phyloP scores from a whole-genome alignment of 2,113 vertebrate species.

The Callaeas wilsoni region DNA sequence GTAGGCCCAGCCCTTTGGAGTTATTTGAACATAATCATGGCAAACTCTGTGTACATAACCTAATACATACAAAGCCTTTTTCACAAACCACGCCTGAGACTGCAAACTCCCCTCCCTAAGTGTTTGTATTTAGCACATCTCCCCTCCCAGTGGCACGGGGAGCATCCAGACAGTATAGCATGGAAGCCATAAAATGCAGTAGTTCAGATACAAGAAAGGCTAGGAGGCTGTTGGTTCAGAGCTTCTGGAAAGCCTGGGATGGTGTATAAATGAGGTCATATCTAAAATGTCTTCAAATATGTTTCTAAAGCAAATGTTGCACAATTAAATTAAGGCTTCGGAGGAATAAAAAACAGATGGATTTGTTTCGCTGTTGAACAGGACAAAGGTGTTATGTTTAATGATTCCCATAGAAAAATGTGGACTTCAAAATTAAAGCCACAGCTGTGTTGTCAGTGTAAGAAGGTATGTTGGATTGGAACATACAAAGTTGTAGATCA shows the following conservation, averaged over 20 bases:
- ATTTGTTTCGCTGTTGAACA: background rate
- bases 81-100: background rate
- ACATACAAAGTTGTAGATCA: background rate
- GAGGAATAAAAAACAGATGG: background rate
- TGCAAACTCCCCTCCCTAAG: background rate
- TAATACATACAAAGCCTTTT: background rate
- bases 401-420: background rate
- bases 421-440: background rate
- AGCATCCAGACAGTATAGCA: background rate
- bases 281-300: constrained; percentile 19
- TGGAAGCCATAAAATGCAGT: background rate
- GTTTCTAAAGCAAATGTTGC: constrained; percentile 13
- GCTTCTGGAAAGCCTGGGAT: constrained; percentile 37
- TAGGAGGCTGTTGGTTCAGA: background rate
- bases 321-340: constrained; percentile 8
- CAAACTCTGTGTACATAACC: background rate
- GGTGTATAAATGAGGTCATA: constrained; percentile 18
- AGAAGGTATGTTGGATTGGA: background rate
- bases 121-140: background rate
- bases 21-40: background rate
- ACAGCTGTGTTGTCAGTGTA: background rate
- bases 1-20: background rate
- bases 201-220: background rate
- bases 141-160: background rate
- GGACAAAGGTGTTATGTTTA: background rate